phyloP scores from a whole-genome alignment of 1,140 invertebrate genomes.

The Aphelinus atriplicis region DNA sequence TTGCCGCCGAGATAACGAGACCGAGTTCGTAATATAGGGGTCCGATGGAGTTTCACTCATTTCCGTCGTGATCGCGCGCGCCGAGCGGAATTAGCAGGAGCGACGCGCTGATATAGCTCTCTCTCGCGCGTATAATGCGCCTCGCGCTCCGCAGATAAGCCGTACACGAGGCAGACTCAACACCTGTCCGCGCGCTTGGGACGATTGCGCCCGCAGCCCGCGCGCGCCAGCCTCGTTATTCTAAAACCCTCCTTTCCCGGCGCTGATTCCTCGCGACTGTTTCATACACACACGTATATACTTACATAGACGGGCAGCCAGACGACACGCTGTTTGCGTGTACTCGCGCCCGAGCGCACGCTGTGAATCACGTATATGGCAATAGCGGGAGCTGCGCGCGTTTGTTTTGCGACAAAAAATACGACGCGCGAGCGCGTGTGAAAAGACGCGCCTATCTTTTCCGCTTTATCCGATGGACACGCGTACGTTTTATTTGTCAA shows the following conservation, averaged over 20 bases:
- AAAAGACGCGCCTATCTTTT: too few relatives aligned
- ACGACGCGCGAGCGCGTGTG: too few relatives aligned
- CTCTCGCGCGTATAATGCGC: background rate
- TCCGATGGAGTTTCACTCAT: constrained; percentile 31
- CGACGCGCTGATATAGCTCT: constrained; percentile 1
- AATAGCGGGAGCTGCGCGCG: too few relatives aligned
- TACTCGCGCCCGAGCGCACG: too few relatives aligned
- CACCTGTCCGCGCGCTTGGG: constrained; percentile 27
- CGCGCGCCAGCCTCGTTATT: background rate
- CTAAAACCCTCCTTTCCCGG: background rate
- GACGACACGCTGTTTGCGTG: too few relatives aligned
- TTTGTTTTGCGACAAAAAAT: too few relatives aligned
- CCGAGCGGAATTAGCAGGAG: background rate
- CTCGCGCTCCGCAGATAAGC: constrained; percentile 3
- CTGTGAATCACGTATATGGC: too few relatives aligned
- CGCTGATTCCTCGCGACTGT: too few relatives aligned
- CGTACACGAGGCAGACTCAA: constrained; percentile 22
- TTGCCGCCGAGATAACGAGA: constrained; percentile 9
- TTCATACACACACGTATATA: too few relatives aligned
- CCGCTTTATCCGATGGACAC: too few relatives aligned
- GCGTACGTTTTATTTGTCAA: too few relatives aligned
- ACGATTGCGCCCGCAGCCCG: constrained; percentile 33
- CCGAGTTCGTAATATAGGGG: constrained; percentile 32
- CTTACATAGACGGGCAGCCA: too few relatives aligned
- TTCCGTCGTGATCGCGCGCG: constrained; percentile 27